These are phyloP conservation scores for Ichneumoninae sp. DNA, from an alignment of 2,888 invertebrate species.

Conservation along the genomic window DNA sequence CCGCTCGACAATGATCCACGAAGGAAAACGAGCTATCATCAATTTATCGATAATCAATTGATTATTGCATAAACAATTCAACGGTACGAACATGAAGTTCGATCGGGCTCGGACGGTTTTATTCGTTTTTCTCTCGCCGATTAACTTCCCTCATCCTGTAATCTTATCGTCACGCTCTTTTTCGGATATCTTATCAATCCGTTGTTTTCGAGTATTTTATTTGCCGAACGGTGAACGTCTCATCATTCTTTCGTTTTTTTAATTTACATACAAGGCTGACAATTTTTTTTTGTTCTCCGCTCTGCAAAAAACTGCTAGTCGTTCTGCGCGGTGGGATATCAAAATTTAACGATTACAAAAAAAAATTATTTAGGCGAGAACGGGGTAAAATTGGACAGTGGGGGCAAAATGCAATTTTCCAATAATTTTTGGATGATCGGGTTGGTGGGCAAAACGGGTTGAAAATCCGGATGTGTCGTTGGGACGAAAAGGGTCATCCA, in stretches of 20 bases:
- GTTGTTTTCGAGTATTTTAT: constrained; percentile 81
- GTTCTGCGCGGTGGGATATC: not conserved
- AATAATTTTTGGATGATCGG: too few relatives aligned
- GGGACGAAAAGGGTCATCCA: too few relatives aligned
- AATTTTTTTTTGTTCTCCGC: not conserved
- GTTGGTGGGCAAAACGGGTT: too few relatives aligned
- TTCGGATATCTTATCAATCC: constrained; percentile 76
- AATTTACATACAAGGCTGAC: not conserved
- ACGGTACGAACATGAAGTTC: not conserved
- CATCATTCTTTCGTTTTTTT: constrained; percentile 10
- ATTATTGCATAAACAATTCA: not conserved
- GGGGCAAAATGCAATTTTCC: too few relatives aligned
- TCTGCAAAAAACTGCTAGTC: not conserved
- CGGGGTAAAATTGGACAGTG: too few relatives aligned
- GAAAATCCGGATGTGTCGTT: too few relatives aligned
- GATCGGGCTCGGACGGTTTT: not conserved
- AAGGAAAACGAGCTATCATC: not conserved
- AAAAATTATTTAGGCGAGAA: too few relatives aligned
- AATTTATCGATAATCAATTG: not conserved
- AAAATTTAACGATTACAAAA: not conserved
- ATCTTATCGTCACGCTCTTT: constrained; percentile 79
- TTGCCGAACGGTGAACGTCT: constrained; percentile 69
- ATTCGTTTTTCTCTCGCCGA: constrained; percentile 3
- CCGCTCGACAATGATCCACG: not conserved
- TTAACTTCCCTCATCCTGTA: constrained; percentile 57